Base-by-base conservation (phyloP, 2,797 vertebrate genomes). In the Galagoides demidoff region DNA sequence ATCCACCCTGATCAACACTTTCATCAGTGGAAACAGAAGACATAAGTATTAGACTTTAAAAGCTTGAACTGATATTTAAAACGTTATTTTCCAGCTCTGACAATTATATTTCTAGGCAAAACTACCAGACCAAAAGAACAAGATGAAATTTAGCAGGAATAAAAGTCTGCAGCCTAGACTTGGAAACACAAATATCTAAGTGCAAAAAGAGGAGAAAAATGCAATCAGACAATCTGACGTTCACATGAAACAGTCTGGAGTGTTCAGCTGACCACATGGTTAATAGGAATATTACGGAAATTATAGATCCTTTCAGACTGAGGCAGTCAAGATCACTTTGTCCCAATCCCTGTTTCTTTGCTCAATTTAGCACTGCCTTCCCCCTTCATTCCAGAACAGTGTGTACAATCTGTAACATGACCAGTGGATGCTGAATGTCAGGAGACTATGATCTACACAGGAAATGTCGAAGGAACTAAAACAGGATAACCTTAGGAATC, bases 111-210 rank as follows among this genome's bases (percentile, higher is more conserved):
- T 94, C 66, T 13, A 81, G 52, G 63, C 52, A 85, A 93, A 89
- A 92, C 77, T 64, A 84, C 34, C 70, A 92, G 57, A 94, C 49
- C 61, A 52, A 86, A 95, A 74, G 34, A 94, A 78, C 4, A 49
- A 90, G 55, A 86, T 70, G 57, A 90, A 61, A 92, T 95, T 86
- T 91, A 86, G 34, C n/a, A 82, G 37, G 34, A 86, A 81, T 79
- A 86, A 77, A 31, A 3, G 5, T 57, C 31, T 84, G 43, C 52
- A 78, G 10, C 25, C 29, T 86, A 81, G 49, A 90, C 37, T 77
- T 86, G 10, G 61, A 93, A 91, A 90, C 89, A 23, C 63, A 95
- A 89, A 97, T 55, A 86, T 20, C 0, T 63, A 89, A 82, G 64
- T 57, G 71, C 8, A 74, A 73, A 89, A 91, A 92, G 27, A 7